phyloP scores from a whole-genome alignment of 1,140 invertebrate genomes.

The Zaprionus davidi region DNA sequence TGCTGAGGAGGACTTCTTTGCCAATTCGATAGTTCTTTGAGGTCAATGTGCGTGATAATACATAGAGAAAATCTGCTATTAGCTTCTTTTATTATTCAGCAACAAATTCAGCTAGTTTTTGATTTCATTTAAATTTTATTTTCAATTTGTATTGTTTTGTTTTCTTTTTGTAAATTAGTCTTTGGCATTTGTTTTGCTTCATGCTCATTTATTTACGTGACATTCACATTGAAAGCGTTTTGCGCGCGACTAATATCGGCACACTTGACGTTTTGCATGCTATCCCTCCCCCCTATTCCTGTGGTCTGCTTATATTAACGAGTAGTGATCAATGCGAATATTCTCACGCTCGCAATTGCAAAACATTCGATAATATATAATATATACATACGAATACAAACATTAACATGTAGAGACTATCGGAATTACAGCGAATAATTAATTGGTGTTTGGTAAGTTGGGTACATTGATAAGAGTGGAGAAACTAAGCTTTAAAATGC shows the following conservation, averaged over 20 bases:
- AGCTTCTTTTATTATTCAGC: background rate
- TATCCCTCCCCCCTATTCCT: background rate
- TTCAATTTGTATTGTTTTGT: constrained; percentile 27
- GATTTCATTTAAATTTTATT: constrained; percentile 5
- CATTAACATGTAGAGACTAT: constrained; percentile 1
- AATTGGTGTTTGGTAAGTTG: constrained; percentile 42
- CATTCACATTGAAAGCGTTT: constrained; percentile 55
- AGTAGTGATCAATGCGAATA: constrained; percentile 55
- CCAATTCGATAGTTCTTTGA: constrained; percentile 29
- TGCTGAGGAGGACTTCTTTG: constrained; percentile 16
- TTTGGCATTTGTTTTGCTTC: constrained; percentile 35
- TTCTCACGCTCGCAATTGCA: constrained; percentile 69
- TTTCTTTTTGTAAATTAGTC: constrained; percentile 16
- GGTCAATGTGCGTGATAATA: constrained; percentile 27
- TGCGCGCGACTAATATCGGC: constrained; percentile 44
- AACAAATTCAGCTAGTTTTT: background rate
- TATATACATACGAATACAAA: background rate
- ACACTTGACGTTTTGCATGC: constrained; percentile 57
- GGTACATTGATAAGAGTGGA: background rate
- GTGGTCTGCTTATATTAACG: constrained; percentile 51
- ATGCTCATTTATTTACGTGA: constrained; percentile 73
- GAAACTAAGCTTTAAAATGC: constrained; percentile 2
- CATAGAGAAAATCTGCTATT: background rate
- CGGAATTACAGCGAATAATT: constrained; percentile 1
- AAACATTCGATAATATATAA: constrained; percentile 4